Evolutionary conservation across 2,888 invertebrate genomes (phyloP).

Genomic region (Archaeoteleia sp.): DNA sequence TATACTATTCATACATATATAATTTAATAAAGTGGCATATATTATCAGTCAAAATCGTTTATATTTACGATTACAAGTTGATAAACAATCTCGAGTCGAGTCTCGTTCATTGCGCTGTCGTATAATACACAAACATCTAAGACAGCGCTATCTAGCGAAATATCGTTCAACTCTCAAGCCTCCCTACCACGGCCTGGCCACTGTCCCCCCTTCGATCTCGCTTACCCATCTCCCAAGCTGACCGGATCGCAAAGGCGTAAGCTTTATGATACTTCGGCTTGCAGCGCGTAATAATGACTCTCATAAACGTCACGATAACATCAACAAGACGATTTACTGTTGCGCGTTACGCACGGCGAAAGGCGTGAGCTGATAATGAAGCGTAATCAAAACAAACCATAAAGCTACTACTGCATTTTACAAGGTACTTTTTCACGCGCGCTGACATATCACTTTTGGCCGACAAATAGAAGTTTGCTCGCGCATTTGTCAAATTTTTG

Average conservation of each 20-base stretch:
- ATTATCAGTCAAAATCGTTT: too few relatives aligned
- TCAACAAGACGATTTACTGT: slow-evolving; percentile 72
- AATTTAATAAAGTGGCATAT: too few relatives aligned
- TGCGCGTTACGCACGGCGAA: slow-evolving; percentile 68
- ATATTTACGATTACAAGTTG: too few relatives aligned
- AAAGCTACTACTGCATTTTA: slow-evolving; percentile 59
- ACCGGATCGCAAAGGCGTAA: slow-evolving; percentile 70
- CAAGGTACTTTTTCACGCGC: slow-evolving; percentile 17
- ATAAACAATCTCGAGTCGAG: too few relatives aligned
- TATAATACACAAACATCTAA: slow-evolving; percentile 28
- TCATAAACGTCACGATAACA: slow-evolving; percentile 74
- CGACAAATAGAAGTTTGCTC: slow-evolving; percentile 24
- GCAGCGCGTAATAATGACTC: slow-evolving; percentile 74
- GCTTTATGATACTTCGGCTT: slow-evolving; percentile 70
- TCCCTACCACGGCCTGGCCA: slow-evolving; percentile 59
- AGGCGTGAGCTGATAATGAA: slow-evolving; percentile 72
- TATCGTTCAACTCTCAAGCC: slow-evolving; percentile 68
- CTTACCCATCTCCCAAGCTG: slow-evolving; percentile 49
- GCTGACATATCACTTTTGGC: slow-evolving; percentile 17
- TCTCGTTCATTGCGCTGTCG: slow-evolving; percentile 3
- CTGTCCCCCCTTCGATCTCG: slow-evolving; percentile 48
- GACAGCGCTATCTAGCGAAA: slow-evolving; percentile 72
- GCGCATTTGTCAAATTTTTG: neutral
- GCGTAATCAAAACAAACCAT: slow-evolving; percentile 74
- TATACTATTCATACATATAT: too few relatives aligned